These are phyloP conservation scores for Prinia subflava DNA, from an alignment of 2,113 vertebrate genomes.

Conservation along the genomic window DNA sequence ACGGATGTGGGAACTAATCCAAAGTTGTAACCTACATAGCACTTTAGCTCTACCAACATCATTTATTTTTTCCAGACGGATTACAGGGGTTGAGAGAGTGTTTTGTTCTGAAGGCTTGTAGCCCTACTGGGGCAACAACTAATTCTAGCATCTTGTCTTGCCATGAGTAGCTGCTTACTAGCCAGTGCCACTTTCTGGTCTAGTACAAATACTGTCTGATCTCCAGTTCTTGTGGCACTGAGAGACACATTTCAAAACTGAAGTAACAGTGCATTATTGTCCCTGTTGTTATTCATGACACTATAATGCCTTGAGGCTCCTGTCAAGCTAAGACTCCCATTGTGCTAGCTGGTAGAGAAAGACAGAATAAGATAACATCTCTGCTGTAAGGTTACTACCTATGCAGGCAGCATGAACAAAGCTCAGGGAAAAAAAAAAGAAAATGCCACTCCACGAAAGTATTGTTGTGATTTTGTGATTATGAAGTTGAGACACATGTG, in stretches of 20 bases:
- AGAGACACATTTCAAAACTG: not conserved
- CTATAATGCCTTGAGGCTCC: fast-evolving
- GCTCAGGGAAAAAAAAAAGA: not conserved
- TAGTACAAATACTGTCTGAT: not conserved
- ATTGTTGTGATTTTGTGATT: not conserved
- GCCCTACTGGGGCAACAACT: not conserved
- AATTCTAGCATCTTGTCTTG: not conserved
- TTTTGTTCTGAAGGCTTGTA: not conserved
- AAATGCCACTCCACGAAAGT: not conserved
- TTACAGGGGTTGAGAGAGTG: not conserved
- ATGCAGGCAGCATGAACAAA: not conserved
- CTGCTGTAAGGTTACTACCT: not conserved
- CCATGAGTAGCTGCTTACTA: not conserved
- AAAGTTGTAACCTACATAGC: not conserved
- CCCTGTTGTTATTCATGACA: not conserved
- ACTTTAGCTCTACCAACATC: not conserved
- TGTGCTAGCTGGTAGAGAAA: not conserved
- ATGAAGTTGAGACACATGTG: not conserved
- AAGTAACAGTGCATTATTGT: not conserved
- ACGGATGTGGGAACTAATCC: not conserved
- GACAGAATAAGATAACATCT: not conserved
- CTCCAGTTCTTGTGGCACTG: not conserved
- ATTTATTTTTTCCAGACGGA: not conserved
- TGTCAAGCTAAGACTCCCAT: not conserved
- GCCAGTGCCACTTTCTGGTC: not conserved